phyloP scores from a whole-genome alignment of 2,797 vertebrate species.

The Sebastes alutus region DNA sequence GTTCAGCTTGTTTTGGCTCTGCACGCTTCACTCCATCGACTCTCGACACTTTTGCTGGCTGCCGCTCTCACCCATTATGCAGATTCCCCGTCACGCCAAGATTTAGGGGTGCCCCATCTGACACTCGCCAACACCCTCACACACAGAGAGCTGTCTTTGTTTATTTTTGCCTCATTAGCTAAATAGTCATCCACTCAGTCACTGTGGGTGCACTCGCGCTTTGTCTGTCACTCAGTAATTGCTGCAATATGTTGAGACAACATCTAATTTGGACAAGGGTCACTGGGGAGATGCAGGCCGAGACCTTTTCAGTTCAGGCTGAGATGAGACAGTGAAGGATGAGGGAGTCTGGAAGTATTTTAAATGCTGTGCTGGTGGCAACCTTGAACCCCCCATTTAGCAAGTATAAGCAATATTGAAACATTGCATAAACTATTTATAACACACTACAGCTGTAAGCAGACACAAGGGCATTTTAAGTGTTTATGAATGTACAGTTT shows the following conservation, averaged over 20 bases:
- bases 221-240: conserved; percentile 60
- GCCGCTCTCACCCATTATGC: conserved; percentile 41
- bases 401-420: too few relatives aligned
- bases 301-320: conserved; percentile 46
- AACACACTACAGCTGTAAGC: too few relatives aligned
- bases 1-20: conserved; percentile 18
- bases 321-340: conserved; percentile 49
- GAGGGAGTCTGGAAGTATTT: conserved; percentile 11
- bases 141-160: conserved; percentile 41
- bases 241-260: conserved; percentile 57
- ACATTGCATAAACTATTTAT: too few relatives aligned
- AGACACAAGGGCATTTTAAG: too few relatives aligned
- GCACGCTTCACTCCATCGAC: conserved; percentile 32
- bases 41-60: conserved; percentile 32
- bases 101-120: conserved; percentile 20
- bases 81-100: conserved; percentile 44
- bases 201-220: conserved; percentile 4
- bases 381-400: not conserved
- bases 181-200: conserved; percentile 50
- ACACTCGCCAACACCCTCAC: conserved; percentile 28
- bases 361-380: not conserved
- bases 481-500: too few relatives aligned
- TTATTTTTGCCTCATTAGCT: conserved; percentile 61
- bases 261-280: conserved; percentile 58
- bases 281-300: conserved; percentile 27